Percentiles rank a stretch among this genome's conserved stretches.
Evolutionary conservation across 2,888 invertebrate genomes (phyloP).

Genomic region (Germaria angustata): DNA sequence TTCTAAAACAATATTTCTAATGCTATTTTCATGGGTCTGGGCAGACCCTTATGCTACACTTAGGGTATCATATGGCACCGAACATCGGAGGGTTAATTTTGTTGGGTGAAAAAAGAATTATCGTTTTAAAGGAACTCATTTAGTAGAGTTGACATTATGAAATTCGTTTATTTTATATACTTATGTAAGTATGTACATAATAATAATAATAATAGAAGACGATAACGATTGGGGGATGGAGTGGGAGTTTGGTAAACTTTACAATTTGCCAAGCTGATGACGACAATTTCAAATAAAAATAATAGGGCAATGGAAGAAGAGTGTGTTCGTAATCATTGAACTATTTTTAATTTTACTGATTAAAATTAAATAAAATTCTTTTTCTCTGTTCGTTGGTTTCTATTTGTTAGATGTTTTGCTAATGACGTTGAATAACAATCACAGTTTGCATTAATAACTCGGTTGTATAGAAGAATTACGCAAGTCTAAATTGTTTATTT

Average conservation of each 20-base stretch:
- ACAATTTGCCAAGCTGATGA: constrained; percentile 13
- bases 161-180: constrained; percentile 24
- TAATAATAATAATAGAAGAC: constrained; percentile 43
- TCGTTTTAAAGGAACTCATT: constrained; percentile 19
- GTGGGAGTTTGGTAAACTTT: constrained; percentile 17
- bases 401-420: too few relatives aligned
- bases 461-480: too few relatives aligned
- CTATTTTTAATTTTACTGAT: constrained; percentile 19
- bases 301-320: neutral
- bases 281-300: neutral
- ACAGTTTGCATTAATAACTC: too few relatives aligned
- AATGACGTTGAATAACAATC: too few relatives aligned
- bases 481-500: too few relatives aligned
- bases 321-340: constrained; percentile 1
- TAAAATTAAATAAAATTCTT: neutral
- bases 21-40: too few relatives aligned
- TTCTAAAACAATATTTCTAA: too few relatives aligned
- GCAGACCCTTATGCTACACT: too few relatives aligned
- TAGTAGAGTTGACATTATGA: constrained; percentile 31
- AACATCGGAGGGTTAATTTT: too few relatives aligned
- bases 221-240: constrained; percentile 57
- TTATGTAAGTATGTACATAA: too few relatives aligned
- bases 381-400: neutral
- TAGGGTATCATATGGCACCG: too few relatives aligned
- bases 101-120: constrained; percentile 2